Conservation (phyloP, 2,888 invertebrate genomes). For the Folsomia manolachei region DNA sequence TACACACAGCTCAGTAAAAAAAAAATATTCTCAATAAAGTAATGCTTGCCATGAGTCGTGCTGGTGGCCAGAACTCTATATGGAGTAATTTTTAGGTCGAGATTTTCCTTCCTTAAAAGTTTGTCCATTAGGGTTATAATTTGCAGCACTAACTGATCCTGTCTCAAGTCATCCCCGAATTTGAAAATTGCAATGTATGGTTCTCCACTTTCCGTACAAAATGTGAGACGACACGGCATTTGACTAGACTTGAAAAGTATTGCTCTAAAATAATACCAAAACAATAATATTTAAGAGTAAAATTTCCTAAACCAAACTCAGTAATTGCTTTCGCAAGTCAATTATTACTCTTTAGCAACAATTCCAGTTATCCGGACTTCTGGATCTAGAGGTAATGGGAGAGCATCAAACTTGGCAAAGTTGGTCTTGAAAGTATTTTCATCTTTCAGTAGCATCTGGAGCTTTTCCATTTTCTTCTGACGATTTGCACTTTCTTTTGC, state of each 20-base stretch:
- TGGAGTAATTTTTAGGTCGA: constrained; percentile 93
- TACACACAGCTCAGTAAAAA: neutral
- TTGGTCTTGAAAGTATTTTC: constrained; percentile 75
- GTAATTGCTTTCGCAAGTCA: neutral
- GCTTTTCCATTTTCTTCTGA: constrained; percentile 83
- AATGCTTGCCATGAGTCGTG: constrained; percentile 71
- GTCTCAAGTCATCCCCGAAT: constrained; percentile 93
- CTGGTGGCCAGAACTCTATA: constrained; percentile 94
- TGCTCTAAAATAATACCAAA: constrained; percentile 58
- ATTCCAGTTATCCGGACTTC: constrained; percentile 83
- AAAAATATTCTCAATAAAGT: neutral
- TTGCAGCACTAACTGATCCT: constrained; percentile 95
- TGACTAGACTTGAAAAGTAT: constrained; percentile 92
- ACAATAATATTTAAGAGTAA: constrained; percentile 17
- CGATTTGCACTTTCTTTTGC: constrained; percentile 87
- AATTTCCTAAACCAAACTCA: neutral
- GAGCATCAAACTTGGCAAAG: constrained; percentile 84
- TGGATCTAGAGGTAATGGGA: constrained; percentile 94
- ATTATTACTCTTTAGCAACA: constrained; percentile 68
- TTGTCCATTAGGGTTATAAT: constrained; percentile 99
- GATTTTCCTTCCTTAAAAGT: constrained; percentile 84
- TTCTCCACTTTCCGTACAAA: constrained; percentile 56
- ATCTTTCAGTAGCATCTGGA: constrained; percentile 79
- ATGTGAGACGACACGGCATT: constrained; percentile 71
- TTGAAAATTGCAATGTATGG: constrained; percentile 93